Evolutionary conservation across 2,113 vertebrate genomes (phyloP).

Genomic region (Lanius collurio): DNA sequence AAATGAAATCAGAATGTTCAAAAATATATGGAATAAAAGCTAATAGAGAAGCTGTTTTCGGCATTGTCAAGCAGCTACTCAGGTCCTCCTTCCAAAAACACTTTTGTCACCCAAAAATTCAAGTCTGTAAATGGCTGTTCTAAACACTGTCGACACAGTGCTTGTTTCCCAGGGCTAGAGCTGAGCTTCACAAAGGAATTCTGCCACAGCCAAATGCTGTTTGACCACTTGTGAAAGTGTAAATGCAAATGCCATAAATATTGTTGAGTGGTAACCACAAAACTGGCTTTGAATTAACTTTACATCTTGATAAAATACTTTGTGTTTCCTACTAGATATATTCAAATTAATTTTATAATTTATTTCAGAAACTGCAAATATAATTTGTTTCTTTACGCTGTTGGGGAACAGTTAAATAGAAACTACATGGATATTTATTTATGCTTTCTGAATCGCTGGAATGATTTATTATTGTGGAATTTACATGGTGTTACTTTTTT

Average conservation of each 20-base stretch:
- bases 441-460: slow-evolving; percentile 9
- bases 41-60: background rate
- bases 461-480: slow-evolving; percentile 46
- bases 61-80: background rate
- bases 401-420: slow-evolving; percentile 50
- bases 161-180: background rate
- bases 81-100: background rate
- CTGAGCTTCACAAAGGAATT: background rate
- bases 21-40: background rate
- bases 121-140: background rate
- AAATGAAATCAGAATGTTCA: background rate
- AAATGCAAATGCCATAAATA: background rate
- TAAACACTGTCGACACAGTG: fast-evolving
- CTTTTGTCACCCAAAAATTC: background rate
- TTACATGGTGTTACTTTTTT: slow-evolving; percentile 51
- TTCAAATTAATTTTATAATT: slow-evolving; percentile 7
- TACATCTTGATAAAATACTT: background rate
- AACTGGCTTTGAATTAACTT: background rate
- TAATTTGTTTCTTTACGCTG: slow-evolving; percentile 50
- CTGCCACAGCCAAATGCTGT: background rate
- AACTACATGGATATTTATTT: slow-evolving; percentile 42
- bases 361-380: slow-evolving; percentile 31
- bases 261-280: background rate
- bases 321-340: background rate
- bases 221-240: background rate